Percentiles rank a stretch among this genome's conserved stretches.
phyloP scores from a whole-genome alignment of 2,113 vertebrate species.

The Willisornis vidua region DNA sequence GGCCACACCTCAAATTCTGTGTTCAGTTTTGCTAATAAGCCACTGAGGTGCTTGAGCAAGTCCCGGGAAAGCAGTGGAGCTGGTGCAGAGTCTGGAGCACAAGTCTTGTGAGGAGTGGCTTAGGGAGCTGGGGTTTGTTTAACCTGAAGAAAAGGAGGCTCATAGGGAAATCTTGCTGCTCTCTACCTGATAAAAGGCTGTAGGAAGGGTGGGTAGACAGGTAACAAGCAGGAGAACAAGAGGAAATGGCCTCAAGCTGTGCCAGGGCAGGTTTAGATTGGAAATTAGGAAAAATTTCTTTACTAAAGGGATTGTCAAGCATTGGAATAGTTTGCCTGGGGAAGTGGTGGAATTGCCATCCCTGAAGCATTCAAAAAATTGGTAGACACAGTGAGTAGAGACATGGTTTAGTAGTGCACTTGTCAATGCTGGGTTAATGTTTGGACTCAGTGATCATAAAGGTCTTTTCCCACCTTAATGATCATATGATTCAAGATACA shows the following conservation, averaged over 20 bases:
- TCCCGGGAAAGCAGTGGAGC: fast-evolving
- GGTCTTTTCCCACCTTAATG: background rate
- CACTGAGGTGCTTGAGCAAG: background rate
- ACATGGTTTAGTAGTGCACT: background rate
- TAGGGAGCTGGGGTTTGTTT: background rate
- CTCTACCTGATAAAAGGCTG: background rate
- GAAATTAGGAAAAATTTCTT: background rate
- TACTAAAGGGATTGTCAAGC: background rate
- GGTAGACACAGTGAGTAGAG: background rate
- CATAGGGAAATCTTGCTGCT: background rate
- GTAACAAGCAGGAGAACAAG: background rate
- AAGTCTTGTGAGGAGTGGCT: background rate
- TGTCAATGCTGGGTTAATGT: background rate
- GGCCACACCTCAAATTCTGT: too few relatives aligned
- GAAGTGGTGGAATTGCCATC: background rate
- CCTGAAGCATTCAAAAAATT: background rate
- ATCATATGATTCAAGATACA: background rate
- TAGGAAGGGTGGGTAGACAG: background rate
- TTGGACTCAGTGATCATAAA: background rate
- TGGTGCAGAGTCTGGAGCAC: background rate
- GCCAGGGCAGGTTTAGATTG: background rate
- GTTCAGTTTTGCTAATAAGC: background rate
- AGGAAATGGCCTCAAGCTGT: background rate
- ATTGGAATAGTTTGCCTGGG: background rate
- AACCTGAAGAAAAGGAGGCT: background rate